Evolutionary conservation across 1,140 invertebrate genomes (phyloP), one percentile per base, ranked within the genome.

Genomic region (Magallana gigas): DNA sequence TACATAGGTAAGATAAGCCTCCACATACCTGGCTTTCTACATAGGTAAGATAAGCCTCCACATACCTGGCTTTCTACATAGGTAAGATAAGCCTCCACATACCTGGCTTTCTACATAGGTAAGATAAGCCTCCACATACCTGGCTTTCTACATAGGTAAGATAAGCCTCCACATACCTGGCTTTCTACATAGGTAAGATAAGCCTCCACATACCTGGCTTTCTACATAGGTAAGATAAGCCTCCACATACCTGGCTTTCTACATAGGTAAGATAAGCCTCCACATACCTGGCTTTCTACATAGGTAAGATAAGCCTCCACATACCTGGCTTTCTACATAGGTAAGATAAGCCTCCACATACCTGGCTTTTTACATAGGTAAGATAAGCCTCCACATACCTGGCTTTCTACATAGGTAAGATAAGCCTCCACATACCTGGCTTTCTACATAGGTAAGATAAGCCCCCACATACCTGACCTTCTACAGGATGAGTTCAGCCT

Each of bases 391-490:
- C 94, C 0, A 94, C 95, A 8, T 95, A 95, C 86, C 83, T 95
- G 14, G 95, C 95, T 1, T 95, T 94, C 88, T 95, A 94, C 87
- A 90, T 95, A 62, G 94, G 93, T 94, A 88, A 92, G 93, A 90
- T 36, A 36, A 36, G 36, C 36, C 12, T 23, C n/a, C 3, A 62
- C 59, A 12, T 12, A 7, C 59, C 59, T 62, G 4, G 12, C n/a
- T 29, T 71, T 1, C 58, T 68, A 68, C 59, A 84, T 84, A 56
- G 83, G 60, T 84, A 84, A 84, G 59, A 11, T 9, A 64, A 11
- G 4, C 16, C 8, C 6, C 92, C 9, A 92, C 14, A 56, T 83
- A 58, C 14, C n/a, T 48, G 36, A 48, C 36, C 3, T 48, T 2
- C 36, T 5, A 48, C 36, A 48, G 5, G 36, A 2, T 48, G 5